Evolutionary conservation across 2,797 vertebrate genomes (phyloP), one percentile per base, ranked within the genome.

Genomic region (Pangasius krempfi): DNA sequence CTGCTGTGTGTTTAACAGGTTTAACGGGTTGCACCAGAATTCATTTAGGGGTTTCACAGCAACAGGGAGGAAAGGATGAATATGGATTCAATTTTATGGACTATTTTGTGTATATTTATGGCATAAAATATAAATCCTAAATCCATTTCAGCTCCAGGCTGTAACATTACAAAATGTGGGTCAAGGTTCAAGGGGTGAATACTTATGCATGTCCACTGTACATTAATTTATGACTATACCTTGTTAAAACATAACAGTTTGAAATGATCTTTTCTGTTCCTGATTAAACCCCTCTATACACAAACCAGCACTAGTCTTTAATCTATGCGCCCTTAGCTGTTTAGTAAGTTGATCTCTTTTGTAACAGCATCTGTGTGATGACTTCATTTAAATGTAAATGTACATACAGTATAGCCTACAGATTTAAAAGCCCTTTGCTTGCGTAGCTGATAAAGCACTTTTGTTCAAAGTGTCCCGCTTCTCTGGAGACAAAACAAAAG

Each of bases 361-460:
- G 20, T 81, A 60, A 9, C n/a, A 52, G 70, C 72, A 30, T 60
- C 79, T 58, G 54, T 25, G 33, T 1, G 4, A 60, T 14, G 79
- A 60, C 56, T 60, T 81, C 54, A 81, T 81, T 81, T 81, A 40
- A 60, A 60, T 79, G 79, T 5, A 81, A 81, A 81, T 40, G 52
- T 40, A 60, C 33, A 8, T 40, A 27, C 20, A 81, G 33, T 37
- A 81, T 13, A 16, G 56, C 37, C 37, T 56, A 62, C 80, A 62
- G 56, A 62, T 62, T 82, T 82, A 44, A 5, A 82, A 60, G 37
- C 33, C 5, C 37, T 82, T 44, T 14, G 33, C 37, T 27, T 44
- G 22, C 33, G 62, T 5, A 44, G 56, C 80, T 82, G 80, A 82
- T 82, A 44, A 82, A 27, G 80, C 33, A 40, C 37, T 82, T 82